phyloP scores from a whole-genome alignment of 2,888 invertebrate genomes.

The Drosophila quasianomalipes region DNA sequence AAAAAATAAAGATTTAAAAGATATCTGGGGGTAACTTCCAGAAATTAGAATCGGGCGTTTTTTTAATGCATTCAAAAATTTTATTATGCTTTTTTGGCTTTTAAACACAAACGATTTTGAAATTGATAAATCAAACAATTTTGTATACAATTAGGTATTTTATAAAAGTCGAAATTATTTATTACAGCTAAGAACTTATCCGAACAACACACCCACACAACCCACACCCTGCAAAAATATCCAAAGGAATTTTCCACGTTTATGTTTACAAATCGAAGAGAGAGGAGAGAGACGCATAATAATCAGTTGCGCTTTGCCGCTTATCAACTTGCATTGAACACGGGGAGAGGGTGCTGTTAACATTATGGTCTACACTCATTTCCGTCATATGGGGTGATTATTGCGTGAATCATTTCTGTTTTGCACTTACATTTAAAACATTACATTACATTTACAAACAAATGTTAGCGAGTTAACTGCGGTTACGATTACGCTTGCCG shows the following conservation, averaged over 20 bases:
- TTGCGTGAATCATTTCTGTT: constrained; percentile 43
- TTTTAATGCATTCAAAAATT: background rate
- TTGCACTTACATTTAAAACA: constrained; percentile 29
- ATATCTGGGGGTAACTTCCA: background rate
- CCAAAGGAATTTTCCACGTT: constrained; percentile 23
- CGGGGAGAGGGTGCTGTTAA: background rate
- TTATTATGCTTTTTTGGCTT: background rate
- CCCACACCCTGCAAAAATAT: background rate
- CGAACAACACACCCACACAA: background rate
- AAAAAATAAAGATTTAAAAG: background rate
- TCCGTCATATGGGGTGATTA: constrained; percentile 46
- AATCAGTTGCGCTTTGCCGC: constrained; percentile 8
- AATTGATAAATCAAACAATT: background rate
- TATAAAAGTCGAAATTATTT: background rate
- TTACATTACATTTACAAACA: background rate
- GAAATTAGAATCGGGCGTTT: background rate
- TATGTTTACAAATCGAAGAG: constrained; percentile 16
- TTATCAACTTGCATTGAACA: constrained; percentile 30
- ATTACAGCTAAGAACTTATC: background rate
- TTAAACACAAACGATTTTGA: background rate
- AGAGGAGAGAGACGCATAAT: constrained; percentile 6
- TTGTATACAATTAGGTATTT: background rate
- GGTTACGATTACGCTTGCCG: background rate
- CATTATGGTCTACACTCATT: background rate
- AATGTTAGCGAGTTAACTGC: constrained; percentile 42